Base-by-base conservation (phyloP, 2,888 invertebrate genomes). In the Acanthopleura granulata region DNA sequence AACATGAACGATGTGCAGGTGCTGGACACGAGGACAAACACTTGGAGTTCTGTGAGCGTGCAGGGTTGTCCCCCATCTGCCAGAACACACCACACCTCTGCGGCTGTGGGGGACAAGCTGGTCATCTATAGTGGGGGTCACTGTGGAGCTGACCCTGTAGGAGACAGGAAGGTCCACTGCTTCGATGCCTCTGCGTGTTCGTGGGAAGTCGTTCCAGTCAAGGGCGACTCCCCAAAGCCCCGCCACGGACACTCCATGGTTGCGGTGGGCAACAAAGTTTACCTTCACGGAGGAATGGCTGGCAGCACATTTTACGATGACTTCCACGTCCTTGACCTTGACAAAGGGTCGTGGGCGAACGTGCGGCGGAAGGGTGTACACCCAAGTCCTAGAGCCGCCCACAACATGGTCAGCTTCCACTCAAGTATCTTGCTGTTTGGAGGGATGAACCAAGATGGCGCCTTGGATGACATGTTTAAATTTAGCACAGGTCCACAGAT, bases 221-320 rank as follows among this genome's bases (percentile, higher is more conserved):
- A 80, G 61, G 90, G 90, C 1, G 85, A 87, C 72, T 80, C 88
- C 0, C 90, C 90, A 9, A 88, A 89, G 74, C 87, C 89, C 0
- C 81, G 90, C 14, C 90, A 90, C 79, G 90, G 90, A 71, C 90
- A 91, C 81, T 79, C 87, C 27, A 86, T 90, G 85, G 84, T 86
- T 74, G 83, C 85, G 14, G 75, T 84, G 40, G 85, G 85, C 25
- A 84, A 83, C 77, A 85, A 84, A 74, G 78, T 91, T 27, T 88
- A 83, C 75, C 76, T 90, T 49, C 90, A 90, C 78, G 90, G 90
- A 18, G 90, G 90, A 22, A 89, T 90, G 89, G 83, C 88, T 3
- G 88, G 88, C 6, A 79, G 84, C 27, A 86, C 85, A 11, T 89
- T 90, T 78, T 90, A 88, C 75, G 87, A 89, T 78, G 90, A 90